Percentiles rank a stretch among this genome's conserved stretches.
Conservation (phyloP, 2,113 vertebrate species). For the Furnarius figulus region DNA sequence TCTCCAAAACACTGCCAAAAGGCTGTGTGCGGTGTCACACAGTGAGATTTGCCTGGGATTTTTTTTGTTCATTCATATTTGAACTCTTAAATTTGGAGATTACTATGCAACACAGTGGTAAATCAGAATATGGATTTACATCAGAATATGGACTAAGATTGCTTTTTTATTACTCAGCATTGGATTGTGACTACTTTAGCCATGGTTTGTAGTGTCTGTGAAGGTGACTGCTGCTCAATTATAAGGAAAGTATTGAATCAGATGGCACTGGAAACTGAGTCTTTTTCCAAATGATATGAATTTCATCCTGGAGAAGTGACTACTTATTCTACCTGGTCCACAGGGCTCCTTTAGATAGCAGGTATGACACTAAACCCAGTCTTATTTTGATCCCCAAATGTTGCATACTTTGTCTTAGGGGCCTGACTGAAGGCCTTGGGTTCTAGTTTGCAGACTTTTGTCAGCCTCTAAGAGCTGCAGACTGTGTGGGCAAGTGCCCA, state of each 20-base stretch:
- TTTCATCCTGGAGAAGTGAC: not conserved
- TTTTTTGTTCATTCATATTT: not conserved
- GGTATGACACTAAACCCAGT: not conserved
- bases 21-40: not conserved
- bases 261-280: not conserved
- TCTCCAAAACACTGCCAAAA: not conserved
- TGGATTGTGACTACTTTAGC: not conserved
- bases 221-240: not conserved
- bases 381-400: not conserved
- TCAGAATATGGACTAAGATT: not conserved
- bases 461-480: accelerated
- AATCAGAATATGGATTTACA: not conserved
- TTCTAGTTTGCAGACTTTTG: not conserved
- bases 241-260: not conserved
- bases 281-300: not conserved
- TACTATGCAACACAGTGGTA: not conserved
- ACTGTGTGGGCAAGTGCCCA: not conserved
- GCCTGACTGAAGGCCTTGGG: not conserved
- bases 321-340: not conserved
- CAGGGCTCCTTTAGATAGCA: not conserved
- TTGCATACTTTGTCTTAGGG: not conserved
- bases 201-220: not conserved
- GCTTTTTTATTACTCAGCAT: not conserved
- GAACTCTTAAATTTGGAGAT: not conserved
- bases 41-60: not conserved